Conservation (phyloP, 2,888 invertebrate species). For the Drosophila anomalata region DNA sequence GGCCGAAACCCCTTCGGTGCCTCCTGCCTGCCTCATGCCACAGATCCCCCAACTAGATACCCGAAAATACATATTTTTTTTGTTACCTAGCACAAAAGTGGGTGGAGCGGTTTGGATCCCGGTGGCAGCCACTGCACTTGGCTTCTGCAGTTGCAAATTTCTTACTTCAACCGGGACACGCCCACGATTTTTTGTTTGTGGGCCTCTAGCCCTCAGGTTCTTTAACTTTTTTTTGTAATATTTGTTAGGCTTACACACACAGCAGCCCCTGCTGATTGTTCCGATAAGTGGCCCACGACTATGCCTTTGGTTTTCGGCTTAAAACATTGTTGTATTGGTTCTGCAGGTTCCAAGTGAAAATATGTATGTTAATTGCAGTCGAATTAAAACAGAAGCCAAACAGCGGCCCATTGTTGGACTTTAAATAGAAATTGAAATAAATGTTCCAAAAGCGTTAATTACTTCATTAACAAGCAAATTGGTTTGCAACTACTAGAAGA, state of each 20-base stretch:
- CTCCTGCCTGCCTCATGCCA: slow-evolving; percentile 35
- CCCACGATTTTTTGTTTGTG: slow-evolving; percentile 31
- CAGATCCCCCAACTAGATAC: slow-evolving; percentile 49
- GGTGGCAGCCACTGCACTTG: slow-evolving; percentile 55
- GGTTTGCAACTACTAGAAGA: not conserved
- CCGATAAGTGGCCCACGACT: slow-evolving; percentile 49
- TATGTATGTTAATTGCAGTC: slow-evolving; percentile 53
- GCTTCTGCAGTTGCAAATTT: slow-evolving; percentile 65
- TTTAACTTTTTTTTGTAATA: slow-evolving; percentile 1
- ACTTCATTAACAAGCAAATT: slow-evolving; percentile 32
- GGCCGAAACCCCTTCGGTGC: slow-evolving; percentile 29
- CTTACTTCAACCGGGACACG: slow-evolving; percentile 49
- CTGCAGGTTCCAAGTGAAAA: slow-evolving; percentile 34
- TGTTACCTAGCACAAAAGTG: slow-evolving; percentile 45
- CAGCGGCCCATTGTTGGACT: slow-evolving; percentile 8
- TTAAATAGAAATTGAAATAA: slow-evolving; percentile 43
- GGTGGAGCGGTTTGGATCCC: slow-evolving; percentile 55
- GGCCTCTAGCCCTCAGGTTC: slow-evolving; percentile 25
- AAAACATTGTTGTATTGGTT: slow-evolving; percentile 32
- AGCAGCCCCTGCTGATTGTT: slow-evolving; percentile 40
- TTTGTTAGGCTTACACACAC: slow-evolving; percentile 28
- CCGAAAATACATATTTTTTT: slow-evolving; percentile 33
- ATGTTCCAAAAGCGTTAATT: slow-evolving; percentile 36
- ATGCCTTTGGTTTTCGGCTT: slow-evolving; percentile 27
- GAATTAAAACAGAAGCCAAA: slow-evolving; percentile 28